Evolutionary conservation across 2,113 vertebrate genomes (phyloP).

Genomic region (Trematomus loennbergii): DNA sequence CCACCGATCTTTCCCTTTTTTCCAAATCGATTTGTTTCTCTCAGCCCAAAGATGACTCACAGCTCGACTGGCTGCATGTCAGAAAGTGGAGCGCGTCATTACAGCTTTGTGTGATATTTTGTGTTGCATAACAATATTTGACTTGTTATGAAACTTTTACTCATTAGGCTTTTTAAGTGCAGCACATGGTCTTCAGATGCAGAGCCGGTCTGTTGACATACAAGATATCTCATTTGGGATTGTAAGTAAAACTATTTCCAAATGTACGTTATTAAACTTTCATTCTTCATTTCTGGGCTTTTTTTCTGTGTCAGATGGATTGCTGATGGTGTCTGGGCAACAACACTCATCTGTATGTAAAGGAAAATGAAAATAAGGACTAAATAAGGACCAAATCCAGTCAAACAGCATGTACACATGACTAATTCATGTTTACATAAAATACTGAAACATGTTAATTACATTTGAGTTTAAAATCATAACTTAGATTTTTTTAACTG

Average conservation of each 20-base stretch:
- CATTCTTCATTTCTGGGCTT: not conserved
- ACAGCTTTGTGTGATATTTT: not conserved
- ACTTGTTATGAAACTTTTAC: not conserved
- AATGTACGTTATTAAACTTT: not conserved
- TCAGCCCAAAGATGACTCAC: constrained; percentile 5
- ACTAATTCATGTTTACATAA: too few relatives aligned
- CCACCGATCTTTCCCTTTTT: not conserved
- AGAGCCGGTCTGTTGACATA: not conserved
- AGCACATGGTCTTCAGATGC: not conserved
- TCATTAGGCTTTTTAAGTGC: too few relatives aligned
- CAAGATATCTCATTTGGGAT: not conserved
- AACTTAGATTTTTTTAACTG: too few relatives aligned
- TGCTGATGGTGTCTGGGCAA: not conserved
- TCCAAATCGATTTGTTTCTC: not conserved
- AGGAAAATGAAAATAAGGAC: too few relatives aligned
- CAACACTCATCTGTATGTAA: not conserved
- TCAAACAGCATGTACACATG: too few relatives aligned
- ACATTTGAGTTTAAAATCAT: too few relatives aligned
- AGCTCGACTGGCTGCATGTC: not conserved
- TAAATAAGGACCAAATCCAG: too few relatives aligned
- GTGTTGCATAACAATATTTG: not conserved
- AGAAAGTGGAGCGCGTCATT: not conserved
- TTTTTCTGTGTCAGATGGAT: not conserved
- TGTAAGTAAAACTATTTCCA: not conserved
- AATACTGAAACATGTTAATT: too few relatives aligned